phyloP scores from a whole-genome alignment of 1,140 invertebrate genomes.

The Drosophila murphyi region DNA sequence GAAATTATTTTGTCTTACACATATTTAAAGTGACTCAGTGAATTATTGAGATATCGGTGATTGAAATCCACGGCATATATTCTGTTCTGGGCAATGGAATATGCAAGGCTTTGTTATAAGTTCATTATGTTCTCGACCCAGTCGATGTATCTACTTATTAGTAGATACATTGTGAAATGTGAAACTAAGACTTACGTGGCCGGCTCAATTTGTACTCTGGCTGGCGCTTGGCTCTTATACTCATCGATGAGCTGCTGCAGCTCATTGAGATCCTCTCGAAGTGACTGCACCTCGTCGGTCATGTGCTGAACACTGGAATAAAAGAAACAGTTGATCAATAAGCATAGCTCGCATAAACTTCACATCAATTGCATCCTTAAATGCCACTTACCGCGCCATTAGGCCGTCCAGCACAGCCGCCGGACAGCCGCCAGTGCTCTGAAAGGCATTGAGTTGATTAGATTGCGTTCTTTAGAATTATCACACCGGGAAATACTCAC shows the following conservation, averaged over 20 bases:
- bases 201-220: not conserved
- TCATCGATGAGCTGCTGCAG: conserved; percentile 56
- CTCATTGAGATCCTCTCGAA: conserved; percentile 41
- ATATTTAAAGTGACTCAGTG: too few species aligned
- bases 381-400: conserved; percentile 48
- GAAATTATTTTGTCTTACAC: not conserved
- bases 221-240: conserved; percentile 33
- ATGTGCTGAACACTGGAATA: conserved; percentile 28
- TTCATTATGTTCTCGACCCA: too few species aligned
- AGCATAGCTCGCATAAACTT: not conserved
- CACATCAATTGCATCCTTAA: not conserved
- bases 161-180: not conserved
- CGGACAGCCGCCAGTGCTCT: conserved; percentile 53
- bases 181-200: conserved; percentile 37
- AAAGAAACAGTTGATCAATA: not conserved
- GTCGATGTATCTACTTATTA: too few species aligned
- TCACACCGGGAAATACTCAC: conserved; percentile 24
- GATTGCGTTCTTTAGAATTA: too few species aligned
- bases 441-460: not conserved
- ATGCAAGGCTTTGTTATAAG: too few species aligned
- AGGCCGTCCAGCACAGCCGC: conserved; percentile 39
- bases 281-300: conserved; percentile 40
- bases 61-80: too few species aligned
- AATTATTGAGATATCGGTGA: too few species aligned
- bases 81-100: too few species aligned